Conservation (phyloP, 1,140 invertebrate species). For the Neuroterus valhalla region DNA sequence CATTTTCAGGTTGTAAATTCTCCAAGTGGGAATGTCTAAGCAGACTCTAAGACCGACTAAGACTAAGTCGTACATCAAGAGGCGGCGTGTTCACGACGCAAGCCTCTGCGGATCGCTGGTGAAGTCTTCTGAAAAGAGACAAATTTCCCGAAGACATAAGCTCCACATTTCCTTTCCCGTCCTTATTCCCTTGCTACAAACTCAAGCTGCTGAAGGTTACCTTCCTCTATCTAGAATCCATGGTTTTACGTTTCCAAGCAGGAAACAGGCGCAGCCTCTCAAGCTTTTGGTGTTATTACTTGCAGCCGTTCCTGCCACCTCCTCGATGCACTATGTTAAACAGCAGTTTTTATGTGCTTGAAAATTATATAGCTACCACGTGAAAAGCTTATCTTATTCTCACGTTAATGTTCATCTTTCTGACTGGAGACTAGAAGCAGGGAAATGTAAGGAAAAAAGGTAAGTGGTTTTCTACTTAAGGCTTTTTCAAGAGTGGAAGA, state of each 20-base stretch:
- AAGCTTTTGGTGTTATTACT: background rate
- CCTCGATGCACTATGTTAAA: conserved; percentile 21
- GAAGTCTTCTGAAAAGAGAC: conserved; percentile 28
- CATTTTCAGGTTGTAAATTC: conserved; percentile 30
- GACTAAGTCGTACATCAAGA: conserved; percentile 21
- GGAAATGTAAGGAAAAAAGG: background rate
- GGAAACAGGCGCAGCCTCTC: background rate
- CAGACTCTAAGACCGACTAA: conserved; percentile 14
- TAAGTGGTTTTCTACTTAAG: background rate
- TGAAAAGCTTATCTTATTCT: conserved; percentile 14
- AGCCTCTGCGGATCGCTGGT: conserved; percentile 1
- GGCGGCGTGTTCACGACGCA: conserved; percentile 13
- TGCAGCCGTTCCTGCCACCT: conserved; percentile 17
- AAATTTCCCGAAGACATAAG: conserved; percentile 27
- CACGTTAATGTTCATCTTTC: conserved; percentile 11
- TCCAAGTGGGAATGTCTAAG: conserved; percentile 25
- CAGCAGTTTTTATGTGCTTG: conserved; percentile 11
- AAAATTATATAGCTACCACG: conserved; percentile 6
- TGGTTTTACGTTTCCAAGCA: conserved; percentile 1
- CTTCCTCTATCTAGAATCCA: background rate
- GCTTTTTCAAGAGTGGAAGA: background rate
- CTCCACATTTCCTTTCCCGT: conserved; percentile 7
- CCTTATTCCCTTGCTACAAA: background rate
- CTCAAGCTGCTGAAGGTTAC: background rate
- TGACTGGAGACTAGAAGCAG: background rate